Evolutionary conservation across 2,888 invertebrate species (phyloP).

Genomic region (Napeogenes inachia): DNA sequence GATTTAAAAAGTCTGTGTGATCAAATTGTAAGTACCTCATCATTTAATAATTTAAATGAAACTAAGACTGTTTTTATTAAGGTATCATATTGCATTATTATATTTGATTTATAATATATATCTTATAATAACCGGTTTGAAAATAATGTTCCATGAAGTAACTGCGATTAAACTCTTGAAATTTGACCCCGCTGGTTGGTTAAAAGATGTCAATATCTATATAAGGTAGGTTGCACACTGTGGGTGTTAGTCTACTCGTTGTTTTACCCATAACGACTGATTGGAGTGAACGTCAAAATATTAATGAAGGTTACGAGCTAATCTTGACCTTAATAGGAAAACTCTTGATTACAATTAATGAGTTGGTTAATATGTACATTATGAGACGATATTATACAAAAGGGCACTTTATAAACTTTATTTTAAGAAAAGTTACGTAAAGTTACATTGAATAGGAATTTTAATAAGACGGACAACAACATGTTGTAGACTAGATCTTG

Average conservation of each 20-base stretch:
- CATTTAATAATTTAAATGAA: constrained; percentile 12
- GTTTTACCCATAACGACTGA: constrained; percentile 34
- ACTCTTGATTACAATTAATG: constrained; percentile 35
- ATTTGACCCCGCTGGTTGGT: constrained; percentile 41
- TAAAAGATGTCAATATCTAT: constrained; percentile 41
- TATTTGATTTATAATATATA: background rate
- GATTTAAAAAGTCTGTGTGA: constrained; percentile 20
- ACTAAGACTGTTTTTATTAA: background rate
- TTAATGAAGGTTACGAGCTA: constrained; percentile 38
- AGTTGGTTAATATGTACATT: constrained; percentile 20
- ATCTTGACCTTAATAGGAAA: constrained; percentile 44
- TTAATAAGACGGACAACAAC: too few relatives aligned
- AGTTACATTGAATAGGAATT: background rate
- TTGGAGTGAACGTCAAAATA: constrained; percentile 40
- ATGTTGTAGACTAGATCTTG: background rate
- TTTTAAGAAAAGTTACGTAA: background rate
- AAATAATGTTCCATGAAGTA: constrained; percentile 4
- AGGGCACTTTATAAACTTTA: constrained; percentile 8
- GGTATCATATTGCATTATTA: background rate
- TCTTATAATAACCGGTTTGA: background rate
- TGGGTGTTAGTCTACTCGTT: constrained; percentile 43
- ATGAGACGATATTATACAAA: constrained; percentile 6
- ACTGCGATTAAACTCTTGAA: constrained; percentile 26
- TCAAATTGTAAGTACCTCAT: background rate
- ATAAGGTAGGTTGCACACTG: constrained; percentile 40